These are phyloP conservation scores for Pituophis catenifer DNA, from an alignment of 2,113 vertebrate genomes.

Conservation along the genomic window DNA sequence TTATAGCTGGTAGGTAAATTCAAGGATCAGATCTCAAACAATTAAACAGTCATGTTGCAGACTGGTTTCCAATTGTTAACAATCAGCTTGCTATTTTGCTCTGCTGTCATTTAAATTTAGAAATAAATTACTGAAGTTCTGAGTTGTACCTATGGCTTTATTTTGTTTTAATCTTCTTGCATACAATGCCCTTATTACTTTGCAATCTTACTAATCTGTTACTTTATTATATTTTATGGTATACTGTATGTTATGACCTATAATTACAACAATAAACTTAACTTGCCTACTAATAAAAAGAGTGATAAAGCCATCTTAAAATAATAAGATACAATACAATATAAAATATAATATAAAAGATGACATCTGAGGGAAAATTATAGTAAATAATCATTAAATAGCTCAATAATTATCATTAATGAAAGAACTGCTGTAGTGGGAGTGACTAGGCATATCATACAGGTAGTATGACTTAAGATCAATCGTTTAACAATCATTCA, in stretches of 20 bases:
- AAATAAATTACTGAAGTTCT: neutral
- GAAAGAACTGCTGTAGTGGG: neutral
- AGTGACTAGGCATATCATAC: neutral
- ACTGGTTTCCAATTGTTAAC: neutral
- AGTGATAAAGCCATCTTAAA: neutral
- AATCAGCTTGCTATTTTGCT: neutral
- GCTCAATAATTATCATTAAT: neutral
- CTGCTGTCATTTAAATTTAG: neutral
- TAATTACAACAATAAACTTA: neutral
- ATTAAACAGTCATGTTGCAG: neutral
- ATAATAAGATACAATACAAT: neutral
- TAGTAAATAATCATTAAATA: neutral
- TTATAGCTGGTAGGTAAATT: neutral
- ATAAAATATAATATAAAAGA: neutral
- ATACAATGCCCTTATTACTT: neutral
- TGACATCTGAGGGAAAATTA: neutral
- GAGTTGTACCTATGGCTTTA: neutral
- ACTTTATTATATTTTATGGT: neutral
- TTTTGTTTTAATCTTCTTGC: neutral
- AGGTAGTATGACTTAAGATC: no score
- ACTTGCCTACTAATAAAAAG: neutral
- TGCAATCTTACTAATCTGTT: neutral
- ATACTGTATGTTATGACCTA: neutral
- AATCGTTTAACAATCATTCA: no score
- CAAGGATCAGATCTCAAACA: neutral